Evolutionary conservation across 1,140 invertebrate species (phyloP).

Genomic region (Leptopilina clavipes): DNA sequence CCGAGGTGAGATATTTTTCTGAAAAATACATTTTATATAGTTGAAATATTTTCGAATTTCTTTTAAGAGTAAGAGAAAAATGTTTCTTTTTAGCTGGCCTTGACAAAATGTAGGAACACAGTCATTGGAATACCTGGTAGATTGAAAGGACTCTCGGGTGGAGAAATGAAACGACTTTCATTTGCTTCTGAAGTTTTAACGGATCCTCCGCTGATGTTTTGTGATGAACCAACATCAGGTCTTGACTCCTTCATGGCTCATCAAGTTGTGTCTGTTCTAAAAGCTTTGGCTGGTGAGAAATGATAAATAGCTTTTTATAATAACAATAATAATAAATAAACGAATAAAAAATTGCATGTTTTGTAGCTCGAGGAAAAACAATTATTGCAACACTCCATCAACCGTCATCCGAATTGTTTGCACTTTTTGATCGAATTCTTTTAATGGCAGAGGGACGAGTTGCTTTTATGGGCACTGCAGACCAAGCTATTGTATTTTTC

Average conservation of each 20-base stretch:
- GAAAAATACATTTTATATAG: too few species aligned
- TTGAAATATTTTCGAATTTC: too few species aligned
- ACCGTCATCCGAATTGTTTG: constrained; percentile 94
- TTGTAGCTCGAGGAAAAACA: constrained; percentile 83
- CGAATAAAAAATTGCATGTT: too few species aligned
- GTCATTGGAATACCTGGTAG: constrained; percentile 90
- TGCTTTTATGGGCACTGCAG: constrained; percentile 90
- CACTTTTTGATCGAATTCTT: constrained; percentile 92
- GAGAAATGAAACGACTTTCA: constrained; percentile 95
- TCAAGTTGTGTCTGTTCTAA: constrained; percentile 91
- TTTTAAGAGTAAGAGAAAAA: too few species aligned
- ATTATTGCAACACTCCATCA: constrained; percentile 97
- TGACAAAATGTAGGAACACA: constrained; percentile 91
- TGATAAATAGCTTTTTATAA: not conserved
- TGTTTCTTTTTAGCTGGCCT: constrained; percentile 77
- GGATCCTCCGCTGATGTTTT: constrained; percentile 95
- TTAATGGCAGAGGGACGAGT: constrained; percentile 94
- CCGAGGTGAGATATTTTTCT: constrained; percentile 79
- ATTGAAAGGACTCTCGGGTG: constrained; percentile 95
- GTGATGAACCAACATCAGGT: constrained; percentile 96
- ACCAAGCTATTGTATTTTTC: constrained; percentile 89
- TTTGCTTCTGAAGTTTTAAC: constrained; percentile 97
- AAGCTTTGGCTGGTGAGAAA: constrained; percentile 80
- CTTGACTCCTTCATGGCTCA: constrained; percentile 90
- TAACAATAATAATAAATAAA: too few species aligned